Percentiles rank a stretch among this genome's conserved stretches.
Conservation (phyloP, 2,888 invertebrate species). For the Digitonthophagus gazella region DNA sequence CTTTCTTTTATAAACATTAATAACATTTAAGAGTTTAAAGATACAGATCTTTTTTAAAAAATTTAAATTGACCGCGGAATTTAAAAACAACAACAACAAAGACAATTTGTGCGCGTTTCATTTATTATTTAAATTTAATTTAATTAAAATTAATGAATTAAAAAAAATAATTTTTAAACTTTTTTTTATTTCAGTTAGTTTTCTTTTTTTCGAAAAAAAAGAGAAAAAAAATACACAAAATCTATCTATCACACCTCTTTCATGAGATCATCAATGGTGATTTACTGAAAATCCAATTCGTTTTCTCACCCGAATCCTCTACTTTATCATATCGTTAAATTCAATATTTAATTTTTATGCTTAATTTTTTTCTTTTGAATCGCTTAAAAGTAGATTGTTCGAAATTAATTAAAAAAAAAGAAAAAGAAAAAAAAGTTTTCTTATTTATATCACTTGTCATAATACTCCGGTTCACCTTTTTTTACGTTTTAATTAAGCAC, state of each 20-base stretch:
- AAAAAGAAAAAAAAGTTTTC: slow-evolving; percentile 19
- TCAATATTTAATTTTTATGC: not conserved
- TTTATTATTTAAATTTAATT: not conserved
- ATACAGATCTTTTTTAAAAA: slow-evolving; percentile 50
- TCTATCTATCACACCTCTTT: slow-evolving; percentile 52
- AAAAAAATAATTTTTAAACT: not conserved
- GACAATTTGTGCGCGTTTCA: not conserved
- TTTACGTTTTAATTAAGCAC: no score
- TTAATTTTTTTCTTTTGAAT: slow-evolving; percentile 22
- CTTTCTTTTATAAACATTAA: no score
- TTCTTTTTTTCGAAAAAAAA: not conserved
- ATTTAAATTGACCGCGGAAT: slow-evolving; percentile 49
- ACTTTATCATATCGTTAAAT: slow-evolving; percentile 32
- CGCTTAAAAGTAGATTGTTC: slow-evolving; percentile 43
- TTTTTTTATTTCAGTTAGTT: no score
- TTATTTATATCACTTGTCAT: slow-evolving; percentile 41
- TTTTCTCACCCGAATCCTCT: slow-evolving; percentile 35
- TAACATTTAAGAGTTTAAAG: slow-evolving; percentile 34
- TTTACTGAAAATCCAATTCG: slow-evolving; percentile 20
- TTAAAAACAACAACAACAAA: not conserved
- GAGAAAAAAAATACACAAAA: not conserved
- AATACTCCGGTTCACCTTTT: slow-evolving; percentile 41
- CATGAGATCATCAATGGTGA: slow-evolving; percentile 50
- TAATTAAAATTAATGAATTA: no score
- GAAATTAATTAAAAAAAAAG: slow-evolving; percentile 33